Evolutionary conservation across 2,113 vertebrate genomes (phyloP).

Genomic region (Callocephalon fimbriatum): DNA sequence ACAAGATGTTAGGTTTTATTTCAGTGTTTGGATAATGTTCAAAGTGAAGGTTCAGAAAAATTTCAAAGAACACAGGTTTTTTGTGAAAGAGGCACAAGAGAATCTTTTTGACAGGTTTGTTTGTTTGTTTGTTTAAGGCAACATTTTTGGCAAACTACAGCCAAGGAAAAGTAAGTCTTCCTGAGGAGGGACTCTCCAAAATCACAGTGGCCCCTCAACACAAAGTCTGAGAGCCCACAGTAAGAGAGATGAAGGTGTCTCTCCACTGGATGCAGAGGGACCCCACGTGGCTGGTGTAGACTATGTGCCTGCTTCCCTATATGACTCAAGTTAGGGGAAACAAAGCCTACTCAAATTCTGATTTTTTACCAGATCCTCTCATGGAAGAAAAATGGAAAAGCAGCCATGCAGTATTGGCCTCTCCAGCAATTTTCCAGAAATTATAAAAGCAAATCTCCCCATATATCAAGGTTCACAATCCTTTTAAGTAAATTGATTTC

Average conservation of each 20-base stretch:
- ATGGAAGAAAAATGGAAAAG: background rate
- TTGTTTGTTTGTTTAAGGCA: background rate
- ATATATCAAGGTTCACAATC: background rate
- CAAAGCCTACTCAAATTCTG: background rate
- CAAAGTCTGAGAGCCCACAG: background rate
- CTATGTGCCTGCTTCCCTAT: background rate
- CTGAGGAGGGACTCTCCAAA: background rate
- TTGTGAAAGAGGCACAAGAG: background rate
- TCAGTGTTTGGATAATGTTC: background rate
- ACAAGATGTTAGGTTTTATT: background rate
- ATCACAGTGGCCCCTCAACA: background rate
- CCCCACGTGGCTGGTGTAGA: conserved; percentile 48
- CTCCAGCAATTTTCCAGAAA: background rate
- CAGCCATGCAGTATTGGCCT: background rate
- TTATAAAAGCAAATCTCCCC: background rate
- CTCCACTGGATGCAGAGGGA: conserved; percentile 58
- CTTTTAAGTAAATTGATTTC: background rate
- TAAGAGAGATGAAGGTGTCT: background rate
- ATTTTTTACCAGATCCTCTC: background rate
- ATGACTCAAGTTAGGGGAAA: background rate
- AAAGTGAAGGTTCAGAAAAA: background rate
- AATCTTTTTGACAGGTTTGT: background rate
- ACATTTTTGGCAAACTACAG: background rate
- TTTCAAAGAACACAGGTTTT: background rate
- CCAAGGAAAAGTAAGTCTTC: background rate